A percentile compares a stretch with the other conserved stretches of the same genome.
Evolutionary conservation across 2,888 invertebrate species (phyloP).

Genomic region (Cataglyphis rosenhaueri): DNA sequence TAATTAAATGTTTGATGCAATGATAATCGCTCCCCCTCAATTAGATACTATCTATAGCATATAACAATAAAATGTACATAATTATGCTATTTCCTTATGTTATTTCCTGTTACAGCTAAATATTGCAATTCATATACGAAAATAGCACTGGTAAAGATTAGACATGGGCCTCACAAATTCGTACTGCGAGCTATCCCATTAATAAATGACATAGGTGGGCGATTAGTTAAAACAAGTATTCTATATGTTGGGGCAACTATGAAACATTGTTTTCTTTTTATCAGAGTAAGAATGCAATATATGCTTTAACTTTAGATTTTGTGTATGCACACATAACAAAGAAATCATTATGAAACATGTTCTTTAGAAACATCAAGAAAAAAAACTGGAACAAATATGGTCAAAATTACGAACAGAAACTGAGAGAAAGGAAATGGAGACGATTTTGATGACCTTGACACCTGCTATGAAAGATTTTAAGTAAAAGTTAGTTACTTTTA

Average conservation of each 20-base stretch:
- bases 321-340: not conserved
- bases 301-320: not conserved
- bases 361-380: slow-evolving; percentile 88
- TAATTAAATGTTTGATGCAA: slow-evolving; percentile 58
- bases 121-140: slow-evolving; percentile 92
- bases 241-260: slow-evolving; percentile 92
- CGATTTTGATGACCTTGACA: slow-evolving; percentile 83
- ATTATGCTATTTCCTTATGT: slow-evolving; percentile 41
- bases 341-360: slow-evolving; percentile 17
- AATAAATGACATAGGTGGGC: slow-evolving; percentile 89
- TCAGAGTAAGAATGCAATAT: slow-evolving; percentile 83
- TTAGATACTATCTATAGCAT: not conserved
- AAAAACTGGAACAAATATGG: slow-evolving; percentile 89
- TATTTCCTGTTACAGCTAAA: slow-evolving; percentile 86
- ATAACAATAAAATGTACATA: slow-evolving; percentile 3
- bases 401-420: slow-evolving; percentile 88
- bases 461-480: slow-evolving; percentile 80
- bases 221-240: slow-evolving; percentile 88
- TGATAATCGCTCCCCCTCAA: not conserved
- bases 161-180: slow-evolving; percentile 92
- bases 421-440: slow-evolving; percentile 87
- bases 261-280: slow-evolving; percentile 92
- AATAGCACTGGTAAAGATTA: slow-evolving; percentile 90
- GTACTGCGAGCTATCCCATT: slow-evolving; percentile 90
- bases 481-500: slow-evolving; percentile 59